Evolutionary conservation across 35 echinoderm and acorn worm genomes (phyloP), one percentile per base, ranked within the genome.

Genomic region (Acanthaster planci): DNA sequence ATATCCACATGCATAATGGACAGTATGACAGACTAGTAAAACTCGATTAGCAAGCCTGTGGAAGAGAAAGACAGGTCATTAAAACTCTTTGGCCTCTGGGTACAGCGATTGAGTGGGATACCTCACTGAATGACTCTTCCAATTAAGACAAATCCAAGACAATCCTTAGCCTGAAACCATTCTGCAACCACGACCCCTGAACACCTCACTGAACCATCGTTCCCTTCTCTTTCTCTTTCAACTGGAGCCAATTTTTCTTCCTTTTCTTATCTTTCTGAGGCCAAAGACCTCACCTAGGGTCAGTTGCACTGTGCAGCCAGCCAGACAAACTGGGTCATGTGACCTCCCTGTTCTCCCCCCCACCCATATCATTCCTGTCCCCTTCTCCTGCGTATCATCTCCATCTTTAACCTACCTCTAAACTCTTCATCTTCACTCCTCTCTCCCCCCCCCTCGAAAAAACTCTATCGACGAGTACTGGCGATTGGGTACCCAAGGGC

Each of bases 251-350:
- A 9, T 36, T 72, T 72, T 34, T 72, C 34, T 72, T 1, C 23
- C 34, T 34, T 72, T 72, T 59, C 56, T 59, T 59, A 18, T 59
- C 56, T 26, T 26, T 72, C 23, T 10, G 64, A 72, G 64, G 64
- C 64, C 64, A 72, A 72, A 72, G 64, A 72, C 64, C 64, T 72
- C 64, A 9, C 19, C 22, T 29, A 34, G 64, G 64, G 64, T 72
- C 64, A 72, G 1, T 26, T 72, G 64, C 64, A 72, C 64, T 72
- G 34, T 47, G 34, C 64, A 27, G 26, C 64, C 64, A 27, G 26
- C 64, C 64, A 72, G 64, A 72, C 64, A 72, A 72, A 72, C 64
- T 72, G 15, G 64, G 64, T 72, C 64, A 72, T 72, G 64, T 72
- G 64, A 72, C 64, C 64, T 72, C 56, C 56, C 29, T 31, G 64